phyloP scores from a whole-genome alignment of 2,888 invertebrate genomes.

The Ashinkailepas kermadecensis region DNA sequence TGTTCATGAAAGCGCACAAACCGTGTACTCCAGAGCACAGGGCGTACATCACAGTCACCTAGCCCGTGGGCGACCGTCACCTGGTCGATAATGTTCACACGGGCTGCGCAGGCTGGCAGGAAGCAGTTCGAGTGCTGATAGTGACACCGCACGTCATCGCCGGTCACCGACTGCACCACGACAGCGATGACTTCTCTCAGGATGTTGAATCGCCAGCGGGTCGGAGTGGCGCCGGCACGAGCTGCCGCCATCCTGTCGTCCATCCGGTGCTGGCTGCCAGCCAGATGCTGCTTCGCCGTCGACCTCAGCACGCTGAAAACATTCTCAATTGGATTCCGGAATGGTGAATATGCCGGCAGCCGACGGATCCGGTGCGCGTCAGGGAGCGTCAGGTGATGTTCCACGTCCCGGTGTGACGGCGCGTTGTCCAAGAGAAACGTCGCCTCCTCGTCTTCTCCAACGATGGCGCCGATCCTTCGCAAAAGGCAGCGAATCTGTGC shows the following conservation, averaged over 20 bases:
- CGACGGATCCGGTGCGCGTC: not conserved
- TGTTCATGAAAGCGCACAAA: no score
- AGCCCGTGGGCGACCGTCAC: no score
- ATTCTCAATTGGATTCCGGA: not conserved
- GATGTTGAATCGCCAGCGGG: not conserved
- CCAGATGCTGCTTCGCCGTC: not conserved
- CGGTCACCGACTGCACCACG: not conserved
- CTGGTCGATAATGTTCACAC: no score
- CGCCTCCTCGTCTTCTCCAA: not conserved
- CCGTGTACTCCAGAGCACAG: no score
- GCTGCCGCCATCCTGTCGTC: not conserved
- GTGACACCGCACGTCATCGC: not conserved
- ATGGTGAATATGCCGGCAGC: not conserved
- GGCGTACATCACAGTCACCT: no score
- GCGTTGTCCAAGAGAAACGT: not conserved
- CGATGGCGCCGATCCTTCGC: not conserved
- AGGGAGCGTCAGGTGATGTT: not conserved
- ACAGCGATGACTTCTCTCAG: not conserved
- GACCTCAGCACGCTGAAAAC: not conserved
- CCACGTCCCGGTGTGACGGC: not conserved
- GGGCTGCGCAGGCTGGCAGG: not conserved
- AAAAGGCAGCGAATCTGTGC: not conserved
- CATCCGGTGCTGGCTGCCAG: not conserved
- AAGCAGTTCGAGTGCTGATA: not conserved
- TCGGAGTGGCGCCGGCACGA: not conserved